phyloP scores from a whole-genome alignment of 2,113 vertebrate species.

The Taxidea taxus region DNA sequence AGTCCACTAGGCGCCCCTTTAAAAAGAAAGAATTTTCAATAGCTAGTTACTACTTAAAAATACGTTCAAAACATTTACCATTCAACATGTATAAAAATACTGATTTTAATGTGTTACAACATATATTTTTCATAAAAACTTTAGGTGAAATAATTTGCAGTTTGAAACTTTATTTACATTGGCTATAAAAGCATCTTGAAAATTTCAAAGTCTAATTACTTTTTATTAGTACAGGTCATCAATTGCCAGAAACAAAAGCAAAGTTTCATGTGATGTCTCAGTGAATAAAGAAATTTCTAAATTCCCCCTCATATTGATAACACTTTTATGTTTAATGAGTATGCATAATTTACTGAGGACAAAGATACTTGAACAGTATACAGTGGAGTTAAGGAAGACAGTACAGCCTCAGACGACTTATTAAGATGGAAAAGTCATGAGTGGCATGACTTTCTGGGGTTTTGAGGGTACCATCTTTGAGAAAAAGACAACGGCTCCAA shows the following conservation, averaged over 20 bases:
- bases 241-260: neutral
- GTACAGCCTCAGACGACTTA: neutral
- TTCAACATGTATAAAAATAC: constrained; percentile 28
- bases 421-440: neutral
- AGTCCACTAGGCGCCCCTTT: neutral
- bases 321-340: neutral
- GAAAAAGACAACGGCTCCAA: neutral
- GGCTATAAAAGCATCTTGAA: constrained; percentile 5
- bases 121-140: neutral
- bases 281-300: neutral
- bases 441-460: neutral
- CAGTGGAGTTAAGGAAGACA: neutral
- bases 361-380: neutral
- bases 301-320: neutral
- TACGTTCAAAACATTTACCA: constrained; percentile 21
- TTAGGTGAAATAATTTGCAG: neutral
- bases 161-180: constrained; percentile 24
- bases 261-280: neutral
- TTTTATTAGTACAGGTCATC: neutral
- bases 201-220: neutral
- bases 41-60: constrained; percentile 19
- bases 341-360: neutral
- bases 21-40: neutral
- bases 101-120: neutral
- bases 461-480: neutral